phyloP scores from a whole-genome alignment of 2,113 vertebrate genomes.

The Osmerus eperlanus region DNA sequence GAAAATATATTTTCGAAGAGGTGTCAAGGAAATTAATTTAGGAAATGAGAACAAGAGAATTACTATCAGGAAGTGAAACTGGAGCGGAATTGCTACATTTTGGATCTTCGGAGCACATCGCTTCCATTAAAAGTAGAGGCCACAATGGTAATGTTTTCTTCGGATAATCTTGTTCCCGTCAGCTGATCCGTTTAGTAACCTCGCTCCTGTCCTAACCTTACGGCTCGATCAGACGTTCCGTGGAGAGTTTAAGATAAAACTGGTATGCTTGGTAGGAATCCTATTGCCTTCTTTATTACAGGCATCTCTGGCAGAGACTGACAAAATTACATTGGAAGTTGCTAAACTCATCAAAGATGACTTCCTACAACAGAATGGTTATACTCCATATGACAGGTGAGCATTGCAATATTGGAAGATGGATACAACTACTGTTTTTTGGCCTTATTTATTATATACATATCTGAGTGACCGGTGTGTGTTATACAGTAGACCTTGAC shows the following conservation, averaged over 20 bases:
- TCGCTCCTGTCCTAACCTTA: not conserved
- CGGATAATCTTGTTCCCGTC: not conserved
- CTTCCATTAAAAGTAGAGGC: not conserved
- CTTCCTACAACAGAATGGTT: constrained; percentile 97
- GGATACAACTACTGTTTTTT: too few species aligned
- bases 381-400: constrained; percentile 93
- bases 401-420: too few species aligned
- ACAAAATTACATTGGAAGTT: constrained; percentile 98
- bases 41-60: not conserved
- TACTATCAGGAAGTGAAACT: not conserved
- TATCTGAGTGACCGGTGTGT: too few species aligned
- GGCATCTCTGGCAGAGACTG: constrained; percentile 94
- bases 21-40: too few species aligned
- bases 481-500: too few species aligned
- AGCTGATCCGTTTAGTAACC: not conserved
- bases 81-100: not conserved
- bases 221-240: not conserved
- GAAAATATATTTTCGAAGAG: too few species aligned
- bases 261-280: not conserved
- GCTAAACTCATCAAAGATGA: constrained; percentile 97
- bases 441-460: too few species aligned
- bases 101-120: not conserved
- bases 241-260: too few species aligned
- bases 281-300: constrained; percentile 48
- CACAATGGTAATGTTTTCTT: not conserved